phyloP scores from a whole-genome alignment of 1,140 invertebrate genomes.

The Drosophila auraria region DNA sequence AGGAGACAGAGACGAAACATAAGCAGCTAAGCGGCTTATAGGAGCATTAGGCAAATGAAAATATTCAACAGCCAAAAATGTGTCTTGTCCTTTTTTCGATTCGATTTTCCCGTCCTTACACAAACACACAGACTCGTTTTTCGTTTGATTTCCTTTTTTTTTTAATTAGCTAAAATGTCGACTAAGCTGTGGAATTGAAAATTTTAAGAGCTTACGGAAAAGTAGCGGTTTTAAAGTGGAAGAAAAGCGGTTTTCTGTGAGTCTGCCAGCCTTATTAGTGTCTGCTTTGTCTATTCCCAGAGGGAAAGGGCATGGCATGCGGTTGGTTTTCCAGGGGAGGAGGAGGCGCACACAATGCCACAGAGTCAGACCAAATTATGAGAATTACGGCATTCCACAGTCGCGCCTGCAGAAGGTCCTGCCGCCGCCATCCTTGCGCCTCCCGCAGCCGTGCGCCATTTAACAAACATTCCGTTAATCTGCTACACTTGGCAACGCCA shows the following conservation, averaged over 20 bases:
- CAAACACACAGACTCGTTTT: not conserved
- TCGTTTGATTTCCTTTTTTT: slow-evolving; percentile 14
- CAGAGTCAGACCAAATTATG: slow-evolving; percentile 64
- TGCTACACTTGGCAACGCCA: slow-evolving; percentile 77
- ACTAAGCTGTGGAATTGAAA: slow-evolving; percentile 47
- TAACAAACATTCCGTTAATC: slow-evolving; percentile 82
- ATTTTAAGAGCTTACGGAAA: slow-evolving; percentile 18
- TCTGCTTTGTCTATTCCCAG: slow-evolving; percentile 56
- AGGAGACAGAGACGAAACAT: slow-evolving; percentile 18
- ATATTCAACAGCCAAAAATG: slow-evolving; percentile 60
- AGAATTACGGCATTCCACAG: slow-evolving; percentile 44
- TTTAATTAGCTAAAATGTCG: slow-evolving; percentile 74
- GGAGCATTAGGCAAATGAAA: slow-evolving; percentile 78
- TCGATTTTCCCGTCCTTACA: slow-evolving; percentile 39
- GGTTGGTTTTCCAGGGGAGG: slow-evolving; percentile 18
- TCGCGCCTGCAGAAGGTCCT: slow-evolving; percentile 15
- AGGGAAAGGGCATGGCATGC: slow-evolving; percentile 7
- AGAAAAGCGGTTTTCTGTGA: slow-evolving; percentile 5
- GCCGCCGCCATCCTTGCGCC: not conserved
- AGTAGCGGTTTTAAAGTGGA: slow-evolving; percentile 18
- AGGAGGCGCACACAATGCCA: slow-evolving; percentile 25
- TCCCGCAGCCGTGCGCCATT: slow-evolving; percentile 61
- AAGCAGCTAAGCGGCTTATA: slow-evolving; percentile 67
- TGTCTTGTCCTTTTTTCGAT: slow-evolving; percentile 38
- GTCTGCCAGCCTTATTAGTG: slow-evolving; percentile 67